These are phyloP conservation scores for Xanthia togata DNA, from an alignment of 2,888 invertebrate species.

Conservation along the genomic window DNA sequence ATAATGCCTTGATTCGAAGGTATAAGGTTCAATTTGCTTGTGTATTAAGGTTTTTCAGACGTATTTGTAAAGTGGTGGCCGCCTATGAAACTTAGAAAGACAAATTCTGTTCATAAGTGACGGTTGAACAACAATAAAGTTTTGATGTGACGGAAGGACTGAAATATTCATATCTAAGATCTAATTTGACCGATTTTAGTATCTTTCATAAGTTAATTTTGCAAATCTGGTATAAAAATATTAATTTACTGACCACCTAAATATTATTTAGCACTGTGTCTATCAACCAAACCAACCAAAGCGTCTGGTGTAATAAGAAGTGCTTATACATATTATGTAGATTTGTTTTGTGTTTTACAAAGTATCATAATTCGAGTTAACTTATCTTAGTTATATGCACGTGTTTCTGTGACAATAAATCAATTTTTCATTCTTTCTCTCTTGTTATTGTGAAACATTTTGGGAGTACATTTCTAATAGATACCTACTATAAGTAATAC, in stretches of 20 bases:
- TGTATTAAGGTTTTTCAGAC: neutral
- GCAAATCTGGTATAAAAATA: neutral
- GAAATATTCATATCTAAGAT: slow-evolving; percentile 4
- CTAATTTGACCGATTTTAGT: neutral
- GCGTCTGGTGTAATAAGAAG: no score
- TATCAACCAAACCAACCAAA: no score
- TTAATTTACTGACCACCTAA: neutral
- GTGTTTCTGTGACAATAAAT: neutral
- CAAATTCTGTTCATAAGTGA: slow-evolving; percentile 48
- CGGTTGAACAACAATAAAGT: slow-evolving; percentile 40
- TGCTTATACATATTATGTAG: no score
- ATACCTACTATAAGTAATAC: no score
- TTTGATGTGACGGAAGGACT: slow-evolving; percentile 18
- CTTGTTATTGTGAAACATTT: neutral
- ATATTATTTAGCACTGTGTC: neutral
- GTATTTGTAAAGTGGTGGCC: slow-evolving; percentile 4
- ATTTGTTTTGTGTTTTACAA: no score
- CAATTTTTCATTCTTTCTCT: neutral
- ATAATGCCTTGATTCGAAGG: neutral
- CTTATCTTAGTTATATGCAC: neutral
- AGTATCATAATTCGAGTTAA: no score
- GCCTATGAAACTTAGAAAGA: slow-evolving; percentile 44
- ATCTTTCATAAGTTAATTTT: neutral
- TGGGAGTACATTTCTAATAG: neutral
- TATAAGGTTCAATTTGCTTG: slow-evolving; percentile 26